Base-by-base conservation (phyloP, 1,140 invertebrate species). In the Scaptomyza montana region DNA sequence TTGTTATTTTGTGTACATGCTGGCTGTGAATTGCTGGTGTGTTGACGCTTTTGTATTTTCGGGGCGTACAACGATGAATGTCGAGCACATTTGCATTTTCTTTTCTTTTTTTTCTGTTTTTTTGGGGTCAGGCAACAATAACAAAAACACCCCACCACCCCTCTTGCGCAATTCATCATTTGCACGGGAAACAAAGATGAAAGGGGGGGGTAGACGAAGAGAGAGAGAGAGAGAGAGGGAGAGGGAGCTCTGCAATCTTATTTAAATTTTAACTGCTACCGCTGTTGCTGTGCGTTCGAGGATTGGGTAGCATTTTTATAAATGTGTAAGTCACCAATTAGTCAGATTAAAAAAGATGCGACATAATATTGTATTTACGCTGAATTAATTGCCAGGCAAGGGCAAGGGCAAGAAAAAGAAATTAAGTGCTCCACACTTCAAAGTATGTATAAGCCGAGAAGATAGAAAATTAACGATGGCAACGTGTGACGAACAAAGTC, bases 311-410 rank as follows among this genome's bases (percentile, higher is more conserved):
- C 5, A 41, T 19, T 39, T 41, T 49, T 63, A 43, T 60, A 39
- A 8, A 7, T 36, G 33, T 33, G 33, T 9, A 30, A 72, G 49
- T 67, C 63, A 54, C 61, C 78, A 75, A 81, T 81, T 87, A 75
- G 47, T 46, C 45, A 78, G 82, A 78, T 78, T 87, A 85, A 70
- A 74, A 76, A 65, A 54, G 55, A 66, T 46, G 56, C 64, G 59
- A 63, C 72, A 81, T 64, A 81, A 82, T 82, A 74, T 16, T 16
- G 16, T 16, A 16, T 74, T 74, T 82, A 67, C 55, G 19, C 43
- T 28, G 60, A 74, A 81, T 80, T 77, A 86, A 85, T 85, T 74
- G 61, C 65, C 49, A 50, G 46, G 55, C 63, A 72, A 72, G 49
- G 69, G 69, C 55, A 65, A 16, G 16, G 1, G n/a, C 47, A 67